Evolutionary conservation across 1,140 invertebrate genomes (phyloP).

Genomic region (Cataglyphis hispanica): DNA sequence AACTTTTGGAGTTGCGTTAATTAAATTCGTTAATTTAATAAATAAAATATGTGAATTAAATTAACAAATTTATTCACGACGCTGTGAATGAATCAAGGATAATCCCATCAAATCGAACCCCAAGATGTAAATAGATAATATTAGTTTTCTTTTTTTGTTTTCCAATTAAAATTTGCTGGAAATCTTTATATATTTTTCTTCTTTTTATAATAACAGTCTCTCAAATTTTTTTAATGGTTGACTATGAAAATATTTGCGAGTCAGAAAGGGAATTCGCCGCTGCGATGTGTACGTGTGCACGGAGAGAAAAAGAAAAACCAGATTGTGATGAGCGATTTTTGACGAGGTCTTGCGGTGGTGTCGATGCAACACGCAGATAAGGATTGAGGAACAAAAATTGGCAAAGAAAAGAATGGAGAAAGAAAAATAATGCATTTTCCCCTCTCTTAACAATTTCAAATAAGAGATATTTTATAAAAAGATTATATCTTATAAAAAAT

Average conservation of each 20-base stretch:
- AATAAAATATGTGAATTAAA: too few species aligned
- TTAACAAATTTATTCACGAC: not conserved
- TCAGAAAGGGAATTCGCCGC: not conserved
- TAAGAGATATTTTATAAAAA: not conserved
- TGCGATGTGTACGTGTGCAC: not conserved
- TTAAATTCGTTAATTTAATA: too few species aligned
- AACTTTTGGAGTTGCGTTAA: not conserved
- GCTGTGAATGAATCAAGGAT: not conserved
- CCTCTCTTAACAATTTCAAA: too few species aligned
- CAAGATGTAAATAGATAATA: slow-evolving; percentile 17
- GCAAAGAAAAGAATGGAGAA: not conserved
- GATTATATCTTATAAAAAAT: not conserved
- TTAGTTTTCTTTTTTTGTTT: not conserved
- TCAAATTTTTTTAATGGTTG: not conserved
- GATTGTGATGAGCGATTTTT: slow-evolving; percentile 51
- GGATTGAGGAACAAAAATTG: not conserved
- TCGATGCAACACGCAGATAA: slow-evolving; percentile 23
- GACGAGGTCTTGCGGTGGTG: slow-evolving; percentile 35
- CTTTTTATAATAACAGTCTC: not conserved
- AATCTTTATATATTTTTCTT: not conserved
- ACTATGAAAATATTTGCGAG: not conserved
- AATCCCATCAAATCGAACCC: not conserved
- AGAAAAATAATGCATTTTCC: not conserved
- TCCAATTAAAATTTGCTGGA: not conserved
- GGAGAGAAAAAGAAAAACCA: slow-evolving; percentile 7